Percentiles rank a stretch among this genome's conserved stretches.
These are phyloP conservation scores for Temnothorax ravouxi DNA, from an alignment of 2,888 invertebrate species.

Conservation along the genomic window DNA sequence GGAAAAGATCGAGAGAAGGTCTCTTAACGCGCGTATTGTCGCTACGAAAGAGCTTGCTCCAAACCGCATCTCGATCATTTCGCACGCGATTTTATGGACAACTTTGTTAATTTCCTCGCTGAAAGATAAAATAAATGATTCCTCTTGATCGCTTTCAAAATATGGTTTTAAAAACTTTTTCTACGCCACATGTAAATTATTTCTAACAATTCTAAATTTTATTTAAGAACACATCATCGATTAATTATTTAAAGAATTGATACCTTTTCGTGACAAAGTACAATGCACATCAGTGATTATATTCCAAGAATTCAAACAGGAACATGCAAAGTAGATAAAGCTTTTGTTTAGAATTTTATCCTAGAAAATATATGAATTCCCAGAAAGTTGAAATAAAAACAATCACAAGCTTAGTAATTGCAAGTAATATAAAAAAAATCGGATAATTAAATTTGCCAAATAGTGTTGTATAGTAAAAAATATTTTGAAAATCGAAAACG, in stretches of 20 bases:
- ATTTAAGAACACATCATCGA: neutral
- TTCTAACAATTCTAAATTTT: slow-evolving; percentile 14
- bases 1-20: slow-evolving; percentile 28
- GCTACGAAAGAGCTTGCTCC: slow-evolving; percentile 25
- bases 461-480: slow-evolving; percentile 18
- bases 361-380: neutral
- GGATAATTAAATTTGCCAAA: neutral
- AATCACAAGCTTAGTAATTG: neutral
- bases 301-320: neutral
- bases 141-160: neutral
- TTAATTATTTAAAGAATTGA: neutral
- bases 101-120: slow-evolving; percentile 4
- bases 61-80: slow-evolving; percentile 53
- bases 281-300: neutral
- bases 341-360: neutral
- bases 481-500: neutral
- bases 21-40: slow-evolving; percentile 39
- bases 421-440: neutral
- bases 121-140: neutral
- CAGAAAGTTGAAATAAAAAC: neutral
- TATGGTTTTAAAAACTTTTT: slow-evolving; percentile 10
- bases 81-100: slow-evolving; percentile 18
- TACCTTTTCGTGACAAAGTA: too few relatives aligned
- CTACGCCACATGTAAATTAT: neutral
- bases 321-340: neutral